These are phyloP conservation scores for Morinoia aosen DNA, from an alignment of 2,888 invertebrate species.

Conservation along the genomic window DNA sequence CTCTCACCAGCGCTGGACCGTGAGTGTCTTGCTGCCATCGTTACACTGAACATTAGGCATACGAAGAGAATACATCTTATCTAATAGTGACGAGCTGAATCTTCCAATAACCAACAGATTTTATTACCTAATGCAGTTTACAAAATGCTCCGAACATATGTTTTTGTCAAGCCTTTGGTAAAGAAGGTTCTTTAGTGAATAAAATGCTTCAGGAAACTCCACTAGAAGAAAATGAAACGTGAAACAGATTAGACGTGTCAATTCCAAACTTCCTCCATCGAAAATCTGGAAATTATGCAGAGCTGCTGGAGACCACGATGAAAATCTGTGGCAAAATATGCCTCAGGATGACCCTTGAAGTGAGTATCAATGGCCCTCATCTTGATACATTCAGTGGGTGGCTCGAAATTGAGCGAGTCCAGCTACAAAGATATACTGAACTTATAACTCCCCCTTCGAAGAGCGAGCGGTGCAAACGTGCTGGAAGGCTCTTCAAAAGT, in stretches of 20 bases:
- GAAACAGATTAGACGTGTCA: not conserved
- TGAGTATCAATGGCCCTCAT: not conserved
- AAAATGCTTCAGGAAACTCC: not conserved
- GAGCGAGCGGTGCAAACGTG: not conserved
- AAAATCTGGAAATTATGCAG: too few species aligned
- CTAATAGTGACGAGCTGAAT: not conserved
- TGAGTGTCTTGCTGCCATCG: too few species aligned
- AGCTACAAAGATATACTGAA: not conserved
- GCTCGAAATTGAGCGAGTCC: not conserved
- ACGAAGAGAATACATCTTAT: not conserved
- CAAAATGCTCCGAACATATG: not conserved
- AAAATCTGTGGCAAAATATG: not conserved
- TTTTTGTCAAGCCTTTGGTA: not conserved
- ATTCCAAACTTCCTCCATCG: not conserved
- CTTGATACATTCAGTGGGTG: not conserved
- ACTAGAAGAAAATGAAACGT: not conserved
- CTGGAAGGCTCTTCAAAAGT: not conserved
- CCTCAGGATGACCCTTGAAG: not conserved
- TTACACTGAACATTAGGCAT: not conserved
- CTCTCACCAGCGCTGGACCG: too few species aligned
- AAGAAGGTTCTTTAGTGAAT: not conserved
- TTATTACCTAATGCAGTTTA: not conserved
- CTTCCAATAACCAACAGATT: not conserved
- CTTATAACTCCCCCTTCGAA: not conserved
- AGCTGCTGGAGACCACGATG: not conserved